Percentiles rank a stretch among this genome's conserved stretches.
Conservation (phyloP, 2,113 vertebrate genomes). For the Corythoichthys haematopterus region DNA sequence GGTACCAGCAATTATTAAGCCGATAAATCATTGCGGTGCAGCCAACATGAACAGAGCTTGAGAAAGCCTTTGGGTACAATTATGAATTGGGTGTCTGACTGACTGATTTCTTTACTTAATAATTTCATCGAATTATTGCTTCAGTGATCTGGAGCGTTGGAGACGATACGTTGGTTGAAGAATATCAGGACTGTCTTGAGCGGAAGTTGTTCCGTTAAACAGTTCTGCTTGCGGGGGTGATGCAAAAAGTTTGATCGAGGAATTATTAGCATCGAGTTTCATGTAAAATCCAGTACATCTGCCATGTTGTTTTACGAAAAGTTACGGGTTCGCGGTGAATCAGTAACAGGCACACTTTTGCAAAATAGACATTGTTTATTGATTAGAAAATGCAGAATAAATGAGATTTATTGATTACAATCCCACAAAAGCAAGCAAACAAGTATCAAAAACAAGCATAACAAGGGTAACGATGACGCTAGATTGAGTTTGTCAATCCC, state of each 20-base stretch:
- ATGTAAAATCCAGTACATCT: neutral
- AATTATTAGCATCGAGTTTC: neutral
- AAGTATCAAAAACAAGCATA: no score
- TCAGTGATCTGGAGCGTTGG: neutral
- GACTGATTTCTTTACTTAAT: constrained; percentile 27
- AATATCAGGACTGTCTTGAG: neutral
- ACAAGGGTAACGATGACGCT: no score
- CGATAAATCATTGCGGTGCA: constrained; percentile 48
- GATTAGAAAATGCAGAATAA: no score
- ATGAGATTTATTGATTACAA: no score
- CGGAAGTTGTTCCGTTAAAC: neutral
- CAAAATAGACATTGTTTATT: no score
- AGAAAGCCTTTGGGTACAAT: constrained; percentile 25
- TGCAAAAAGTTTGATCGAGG: neutral
- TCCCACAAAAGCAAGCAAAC: no score
- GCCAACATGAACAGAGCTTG: constrained; percentile 13
- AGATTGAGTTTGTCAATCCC: no score
- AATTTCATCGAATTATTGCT: constrained; percentile 17
- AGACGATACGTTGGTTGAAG: neutral
- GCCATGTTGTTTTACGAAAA: neutral
- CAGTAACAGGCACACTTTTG: no score
- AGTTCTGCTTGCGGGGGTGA: neutral
- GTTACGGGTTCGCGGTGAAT: neutral
- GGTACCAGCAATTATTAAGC: constrained; percentile 40
- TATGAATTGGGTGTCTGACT: constrained; percentile 23